These are phyloP conservation scores for Eucidaris tribuloides DNA, from an alignment of 35 echinoderm and acorn worm genomes.

Conservation along the genomic window DNA sequence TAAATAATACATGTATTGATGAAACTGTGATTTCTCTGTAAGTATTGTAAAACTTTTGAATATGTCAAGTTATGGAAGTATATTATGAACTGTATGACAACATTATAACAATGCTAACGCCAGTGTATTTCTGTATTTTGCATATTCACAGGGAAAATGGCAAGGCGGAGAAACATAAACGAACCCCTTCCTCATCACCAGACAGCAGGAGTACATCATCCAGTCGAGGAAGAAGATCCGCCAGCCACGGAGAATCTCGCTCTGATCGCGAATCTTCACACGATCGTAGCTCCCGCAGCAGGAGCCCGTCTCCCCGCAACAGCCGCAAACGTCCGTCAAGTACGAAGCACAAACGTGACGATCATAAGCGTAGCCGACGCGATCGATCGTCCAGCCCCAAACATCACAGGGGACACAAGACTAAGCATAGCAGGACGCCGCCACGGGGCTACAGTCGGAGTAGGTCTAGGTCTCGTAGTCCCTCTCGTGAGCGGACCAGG, in stretches of 20 bases:
- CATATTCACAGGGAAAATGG: no score
- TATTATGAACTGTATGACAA: no score
- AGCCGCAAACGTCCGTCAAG: constrained; percentile 15
- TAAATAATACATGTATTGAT: no score
- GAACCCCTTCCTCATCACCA: no score
- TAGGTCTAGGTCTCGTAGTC: not conserved
- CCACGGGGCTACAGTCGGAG: constrained; percentile 15
- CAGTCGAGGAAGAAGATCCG: not conserved
- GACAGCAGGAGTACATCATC: not conserved
- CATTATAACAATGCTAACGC: no score
- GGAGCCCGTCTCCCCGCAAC: constrained; percentile 5
- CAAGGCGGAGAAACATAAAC: no score
- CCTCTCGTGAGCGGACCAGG: not conserved
- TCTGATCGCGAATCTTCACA: not conserved
- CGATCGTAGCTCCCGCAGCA: constrained; percentile 1
- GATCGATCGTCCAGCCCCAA: constrained; percentile 19
- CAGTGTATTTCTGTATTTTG: no score
- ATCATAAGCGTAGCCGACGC: constrained; percentile 19
- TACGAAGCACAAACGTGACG: constrained; percentile 4
- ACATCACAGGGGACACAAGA: constrained; percentile 4
- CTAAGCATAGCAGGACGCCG: not conserved
- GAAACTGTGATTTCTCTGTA: no score
- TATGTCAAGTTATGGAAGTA: no score
- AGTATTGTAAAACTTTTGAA: no score
- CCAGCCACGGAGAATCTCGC: not conserved